Evolutionary conservation across 2,888 invertebrate genomes (phyloP).

Genomic region (Orgyia antiqua): DNA sequence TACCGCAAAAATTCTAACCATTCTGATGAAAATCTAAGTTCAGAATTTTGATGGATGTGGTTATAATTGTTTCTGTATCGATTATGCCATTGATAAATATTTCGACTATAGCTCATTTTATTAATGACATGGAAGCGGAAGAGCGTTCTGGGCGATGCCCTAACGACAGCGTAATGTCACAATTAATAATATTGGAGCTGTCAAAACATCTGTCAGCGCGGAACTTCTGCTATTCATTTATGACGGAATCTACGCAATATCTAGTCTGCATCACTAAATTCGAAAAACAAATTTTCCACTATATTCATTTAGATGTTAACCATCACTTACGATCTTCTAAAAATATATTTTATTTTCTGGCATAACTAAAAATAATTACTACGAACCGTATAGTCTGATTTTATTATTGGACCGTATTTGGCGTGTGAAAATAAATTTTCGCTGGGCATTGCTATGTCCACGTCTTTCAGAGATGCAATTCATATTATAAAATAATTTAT

Average conservation of each 20-base stretch:
- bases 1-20: constrained; percentile 36
- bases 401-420: constrained; percentile 28
- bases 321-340: constrained; percentile 16
- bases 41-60: constrained; percentile 75
- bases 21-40: constrained; percentile 48
- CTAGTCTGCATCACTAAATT: too few relatives aligned
- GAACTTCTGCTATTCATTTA: constrained; percentile 43
- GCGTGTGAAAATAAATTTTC: constrained; percentile 28
- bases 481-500: constrained; percentile 15
- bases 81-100: constrained; percentile 79
- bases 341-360: constrained; percentile 21
- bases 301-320: background rate
- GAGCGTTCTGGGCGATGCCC: constrained; percentile 60
- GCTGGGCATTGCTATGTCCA: constrained; percentile 24
- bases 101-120: constrained; percentile 77
- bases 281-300: background rate
- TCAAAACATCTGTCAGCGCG: constrained; percentile 72
- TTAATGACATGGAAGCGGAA: constrained; percentile 76
- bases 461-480: constrained; percentile 2
- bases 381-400: constrained; percentile 18
- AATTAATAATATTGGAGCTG: constrained; percentile 73
- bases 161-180: constrained; percentile 70
- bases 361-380: constrained; percentile 26
- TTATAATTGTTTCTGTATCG: constrained; percentile 79
- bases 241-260: constrained; percentile 46